Evolutionary conservation across 2,797 vertebrate species (phyloP), one percentile per base, ranked within the genome.

Genomic region (Hypotaenidia okinawae): DNA sequence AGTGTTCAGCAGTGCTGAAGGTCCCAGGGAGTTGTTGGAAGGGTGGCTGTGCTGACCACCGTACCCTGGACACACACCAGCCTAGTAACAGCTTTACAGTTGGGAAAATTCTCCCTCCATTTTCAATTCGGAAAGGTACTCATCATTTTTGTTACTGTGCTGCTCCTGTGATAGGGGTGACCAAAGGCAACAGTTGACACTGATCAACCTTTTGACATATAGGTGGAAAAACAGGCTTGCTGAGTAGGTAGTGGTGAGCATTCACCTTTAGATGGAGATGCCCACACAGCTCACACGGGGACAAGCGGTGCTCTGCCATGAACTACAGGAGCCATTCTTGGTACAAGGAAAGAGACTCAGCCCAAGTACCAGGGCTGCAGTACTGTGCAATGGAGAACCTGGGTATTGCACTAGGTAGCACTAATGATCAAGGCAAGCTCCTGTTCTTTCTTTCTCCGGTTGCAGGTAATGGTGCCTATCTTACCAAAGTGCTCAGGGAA

Each of bases 341-440:
- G 11, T 2, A 32, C 4, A 37, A 45, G 27, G 66, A 78, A 33
- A 32, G 58, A 41, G 57, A 30, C 80, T 28, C 63, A 64, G 51
- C 8, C n/a, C 35, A 64, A 43, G 45, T 6, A 19, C 41, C 16
- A 24, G 22, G 32, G 47, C 72, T 54, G 27, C 64, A 73, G 25
- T 4, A 6, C 2, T 1, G 0, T 0, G 16, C 6, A 0, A 19
- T 39, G 39, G 25, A 69, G 33, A 45, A 18, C 51, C 51, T 52
- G 51, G 51, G 51, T 14, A 52, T 52, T 51, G 49, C 49, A 51
- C 4, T 13, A 33, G 30, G 39, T 9, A 87, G 25, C 18, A 35
- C 8, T 18, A 35, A 19, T 5, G 1, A 62, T 17, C 33, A 33
- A 62, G 55, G 21, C 55, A 55, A 75, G 25, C 10, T 45, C 61